Conservation (phyloP, 2,888 invertebrate species). For the Auanema freiburgensis region DNA sequence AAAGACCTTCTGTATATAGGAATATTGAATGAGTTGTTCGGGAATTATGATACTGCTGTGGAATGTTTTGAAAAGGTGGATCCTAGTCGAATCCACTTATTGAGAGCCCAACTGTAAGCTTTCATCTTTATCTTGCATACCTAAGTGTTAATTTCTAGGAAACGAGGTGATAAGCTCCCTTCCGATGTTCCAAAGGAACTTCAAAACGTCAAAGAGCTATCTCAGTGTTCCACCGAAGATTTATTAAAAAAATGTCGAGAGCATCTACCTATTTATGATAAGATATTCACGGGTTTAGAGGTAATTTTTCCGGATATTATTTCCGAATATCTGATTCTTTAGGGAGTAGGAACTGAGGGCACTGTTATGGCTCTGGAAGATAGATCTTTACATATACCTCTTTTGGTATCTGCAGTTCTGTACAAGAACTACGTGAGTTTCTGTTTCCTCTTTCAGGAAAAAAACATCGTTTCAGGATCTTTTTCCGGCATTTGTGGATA, state of each 20-base stretch:
- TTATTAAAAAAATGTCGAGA: not conserved
- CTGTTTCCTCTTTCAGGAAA: not conserved
- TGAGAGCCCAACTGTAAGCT: not conserved
- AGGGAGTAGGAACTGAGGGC: constrained; percentile 8
- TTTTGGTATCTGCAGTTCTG: constrained; percentile 31
- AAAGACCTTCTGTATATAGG: constrained; percentile 27
- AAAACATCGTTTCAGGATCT: not conserved
- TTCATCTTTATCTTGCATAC: not conserved
- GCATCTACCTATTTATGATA: constrained; percentile 14
- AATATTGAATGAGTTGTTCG: constrained; percentile 36
- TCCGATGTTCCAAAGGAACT: not conserved
- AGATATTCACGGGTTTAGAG: constrained; percentile 23
- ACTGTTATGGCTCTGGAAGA: constrained; percentile 22
- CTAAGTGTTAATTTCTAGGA: not conserved
- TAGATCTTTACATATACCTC: constrained; percentile 27
- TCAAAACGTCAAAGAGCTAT: not conserved
- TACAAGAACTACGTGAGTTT: constrained; percentile 24
- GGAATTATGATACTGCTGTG: constrained; percentile 32
- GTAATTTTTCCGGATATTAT: not conserved
- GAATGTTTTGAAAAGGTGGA: constrained; percentile 18
- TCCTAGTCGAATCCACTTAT: constrained; percentile 12
- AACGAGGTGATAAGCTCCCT: not conserved
- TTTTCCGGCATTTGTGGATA: not conserved
- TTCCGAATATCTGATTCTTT: not conserved
- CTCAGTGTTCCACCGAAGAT: not conserved